Evolutionary conservation across 2,797 vertebrate genomes (phyloP).

Genomic region (Hafferia zeledoni): DNA sequence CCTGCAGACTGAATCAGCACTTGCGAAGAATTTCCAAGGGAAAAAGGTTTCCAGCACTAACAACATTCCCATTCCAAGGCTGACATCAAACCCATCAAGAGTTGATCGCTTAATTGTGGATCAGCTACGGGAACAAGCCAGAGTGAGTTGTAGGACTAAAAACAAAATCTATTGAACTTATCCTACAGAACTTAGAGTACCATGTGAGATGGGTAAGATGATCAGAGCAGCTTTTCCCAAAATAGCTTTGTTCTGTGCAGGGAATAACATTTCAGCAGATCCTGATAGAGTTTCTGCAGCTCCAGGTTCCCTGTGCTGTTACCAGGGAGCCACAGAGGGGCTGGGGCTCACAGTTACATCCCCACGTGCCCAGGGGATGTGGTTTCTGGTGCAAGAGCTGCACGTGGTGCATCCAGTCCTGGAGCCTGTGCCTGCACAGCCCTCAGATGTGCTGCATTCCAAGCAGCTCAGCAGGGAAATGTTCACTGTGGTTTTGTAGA

Average conservation of each 20-base stretch:
- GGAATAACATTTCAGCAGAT: not conserved
- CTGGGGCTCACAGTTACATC: not conserved
- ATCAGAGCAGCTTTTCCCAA: slow-evolving; percentile 4
- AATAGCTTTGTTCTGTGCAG: slow-evolving; percentile 18
- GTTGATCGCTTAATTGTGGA: slow-evolving; percentile 90
- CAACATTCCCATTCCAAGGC: slow-evolving; percentile 79
- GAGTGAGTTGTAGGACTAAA: slow-evolving; percentile 79
- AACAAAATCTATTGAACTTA: not conserved
- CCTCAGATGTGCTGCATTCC: not conserved
- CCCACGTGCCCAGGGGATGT: not conserved
- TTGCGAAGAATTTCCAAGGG: slow-evolving; percentile 83
- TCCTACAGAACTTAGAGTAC: not conserved
- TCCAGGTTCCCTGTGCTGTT: not conserved
- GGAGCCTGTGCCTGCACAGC: not conserved
- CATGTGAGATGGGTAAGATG: not conserved
- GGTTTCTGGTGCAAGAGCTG: not conserved
- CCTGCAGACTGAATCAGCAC: slow-evolving; percentile 85
- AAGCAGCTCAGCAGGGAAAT: not conserved
- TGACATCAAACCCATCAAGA: slow-evolving; percentile 85
- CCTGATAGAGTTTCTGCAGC: not conserved
- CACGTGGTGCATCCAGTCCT: not conserved
- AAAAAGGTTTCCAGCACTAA: slow-evolving; percentile 80
- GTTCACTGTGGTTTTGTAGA: not conserved
- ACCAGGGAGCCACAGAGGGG: not conserved
- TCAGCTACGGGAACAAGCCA: slow-evolving; percentile 88